phyloP scores from a whole-genome alignment of 1,140 invertebrate genomes.

The Heliconius hewitsoni region DNA sequence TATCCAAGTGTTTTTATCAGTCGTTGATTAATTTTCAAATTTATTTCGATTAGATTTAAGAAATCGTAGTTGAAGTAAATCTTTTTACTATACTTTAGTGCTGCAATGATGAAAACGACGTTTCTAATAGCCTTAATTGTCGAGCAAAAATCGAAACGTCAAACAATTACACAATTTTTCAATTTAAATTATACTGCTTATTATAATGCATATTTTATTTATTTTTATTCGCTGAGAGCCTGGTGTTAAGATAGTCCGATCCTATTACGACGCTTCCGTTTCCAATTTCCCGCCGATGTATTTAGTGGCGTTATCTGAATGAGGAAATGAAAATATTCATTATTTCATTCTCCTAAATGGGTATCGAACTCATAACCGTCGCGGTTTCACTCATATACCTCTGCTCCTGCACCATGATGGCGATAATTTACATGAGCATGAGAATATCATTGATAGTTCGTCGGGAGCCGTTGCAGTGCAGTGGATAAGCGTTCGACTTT shows the following conservation, averaged over 20 bases:
- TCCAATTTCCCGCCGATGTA: too few species aligned
- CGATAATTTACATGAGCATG: too few species aligned
- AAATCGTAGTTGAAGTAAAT: background rate
- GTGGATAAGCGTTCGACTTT: too few species aligned
- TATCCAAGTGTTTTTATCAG: background rate
- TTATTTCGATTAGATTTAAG: background rate
- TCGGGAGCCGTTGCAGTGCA: too few species aligned
- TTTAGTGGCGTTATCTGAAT: too few species aligned
- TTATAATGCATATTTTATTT: too few species aligned
- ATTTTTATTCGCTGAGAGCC: background rate
- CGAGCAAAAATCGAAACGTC: background rate
- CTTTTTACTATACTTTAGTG: background rate
- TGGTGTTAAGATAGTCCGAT: background rate
- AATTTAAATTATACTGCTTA: too few species aligned
- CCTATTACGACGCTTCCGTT: too few species aligned
- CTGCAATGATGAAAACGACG: background rate
- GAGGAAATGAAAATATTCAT: background rate
- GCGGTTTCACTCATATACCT: too few species aligned
- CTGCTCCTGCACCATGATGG: too few species aligned
- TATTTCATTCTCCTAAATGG: background rate
- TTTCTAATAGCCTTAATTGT: conserved; percentile 13
- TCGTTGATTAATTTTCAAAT: background rate
- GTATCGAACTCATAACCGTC: background rate
- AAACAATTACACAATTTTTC: background rate
- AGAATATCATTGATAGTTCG: too few species aligned